Percentiles rank a stretch among this genome's conserved stretches.
Conservation (phyloP, 2,888 invertebrate genomes). For the Allacma fusca region DNA sequence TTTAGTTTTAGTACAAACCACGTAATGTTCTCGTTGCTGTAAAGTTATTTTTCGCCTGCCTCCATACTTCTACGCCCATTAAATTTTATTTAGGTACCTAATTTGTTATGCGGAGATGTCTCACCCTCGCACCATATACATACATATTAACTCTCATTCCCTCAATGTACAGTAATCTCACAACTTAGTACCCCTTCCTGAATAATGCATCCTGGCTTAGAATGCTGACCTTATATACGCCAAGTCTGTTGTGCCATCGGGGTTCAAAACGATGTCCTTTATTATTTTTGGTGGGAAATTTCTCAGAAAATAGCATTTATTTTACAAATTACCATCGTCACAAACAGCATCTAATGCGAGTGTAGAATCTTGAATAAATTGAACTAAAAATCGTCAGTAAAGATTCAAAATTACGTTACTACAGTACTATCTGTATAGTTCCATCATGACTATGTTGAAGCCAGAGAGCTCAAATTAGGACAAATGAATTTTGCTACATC, state of each 20-base stretch:
- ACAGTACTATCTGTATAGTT: no score
- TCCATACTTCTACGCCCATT: background rate
- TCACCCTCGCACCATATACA: background rate
- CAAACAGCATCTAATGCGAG: no score
- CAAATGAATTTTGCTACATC: no score
- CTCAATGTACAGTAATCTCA: background rate
- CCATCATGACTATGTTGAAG: no score
- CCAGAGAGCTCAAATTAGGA: no score
- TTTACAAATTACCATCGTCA: no score
- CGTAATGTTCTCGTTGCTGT: background rate
- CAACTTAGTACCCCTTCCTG: background rate
- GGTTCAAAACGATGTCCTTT: background rate
- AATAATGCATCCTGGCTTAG: background rate
- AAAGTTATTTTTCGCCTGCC: background rate
- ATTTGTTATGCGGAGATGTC: background rate
- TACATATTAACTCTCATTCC: background rate
- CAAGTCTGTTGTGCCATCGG: background rate
- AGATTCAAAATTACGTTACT: no score
- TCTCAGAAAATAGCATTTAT: no score
- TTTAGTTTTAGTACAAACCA: background rate
- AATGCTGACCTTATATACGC: background rate
- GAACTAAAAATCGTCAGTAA: no score
- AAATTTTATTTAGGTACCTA: background rate
- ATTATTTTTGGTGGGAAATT: background rate
- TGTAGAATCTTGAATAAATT: no score